Evolutionary conservation across 2,797 vertebrate genomes (phyloP), one percentile per base, ranked within the genome.

Genomic region (Xenentodon cancila): DNA sequence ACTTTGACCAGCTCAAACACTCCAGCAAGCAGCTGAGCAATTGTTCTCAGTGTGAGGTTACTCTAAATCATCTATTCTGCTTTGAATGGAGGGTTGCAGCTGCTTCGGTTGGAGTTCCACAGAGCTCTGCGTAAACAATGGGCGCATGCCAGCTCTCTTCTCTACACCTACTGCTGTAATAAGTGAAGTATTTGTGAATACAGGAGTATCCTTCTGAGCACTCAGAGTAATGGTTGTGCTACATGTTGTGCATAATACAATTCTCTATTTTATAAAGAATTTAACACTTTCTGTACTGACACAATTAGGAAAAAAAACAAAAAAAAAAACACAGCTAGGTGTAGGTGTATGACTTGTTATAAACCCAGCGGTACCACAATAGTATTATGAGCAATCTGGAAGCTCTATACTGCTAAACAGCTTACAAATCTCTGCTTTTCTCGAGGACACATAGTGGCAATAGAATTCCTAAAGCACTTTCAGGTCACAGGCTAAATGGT

Each of bases 1-100:
- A 53, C 77, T 79, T 64, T 46, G 80, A 70, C 73, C 68, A 8
- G 65, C 68, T 68, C 71, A 48, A 43, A 76, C 4, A 73, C 84
- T 59, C 64, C 71, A 59, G 62, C 53, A n/a, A 78, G 79, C 75
- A 75, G 73, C 77, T 62, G 53, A 72, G 75, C 77, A 55, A 56
- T 73, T 76, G 65, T 68, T 68, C 47, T 63, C 61, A 37, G 22
- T 12, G 50, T 72, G 82, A 71, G 43, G 71, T 73, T 71, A 51
- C 30, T 46, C 27, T 45, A 75, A 83, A 84, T 81, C 79, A 71
- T 46, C 66, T 57, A 9, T 62, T 80, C 53, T 58, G 53, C 64
- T 68, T 69, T 53, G 43, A 58, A 20, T 60, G 27, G 37, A 75
- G 37, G 27, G 60, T 51, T 32, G 45, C 47, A 32, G 65, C 37